Evolutionary conservation across 2,797 vertebrate genomes (phyloP).

Genomic region (Xenopus petersii): DNA sequence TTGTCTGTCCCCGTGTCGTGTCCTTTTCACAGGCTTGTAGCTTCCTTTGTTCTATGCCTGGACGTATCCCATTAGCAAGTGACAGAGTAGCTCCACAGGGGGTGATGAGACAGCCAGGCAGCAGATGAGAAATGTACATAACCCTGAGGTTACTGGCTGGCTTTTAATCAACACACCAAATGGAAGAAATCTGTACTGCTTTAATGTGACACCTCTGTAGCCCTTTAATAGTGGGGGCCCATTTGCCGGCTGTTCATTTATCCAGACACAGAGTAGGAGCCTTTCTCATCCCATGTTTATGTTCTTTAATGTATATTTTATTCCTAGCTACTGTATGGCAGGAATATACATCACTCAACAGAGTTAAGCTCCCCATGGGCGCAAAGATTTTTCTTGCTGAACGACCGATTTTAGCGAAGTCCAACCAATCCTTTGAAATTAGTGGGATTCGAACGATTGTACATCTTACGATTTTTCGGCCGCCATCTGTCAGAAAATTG

Average conservation of each 20-base stretch:
- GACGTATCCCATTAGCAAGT: conserved; percentile 18
- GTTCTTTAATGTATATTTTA: no score
- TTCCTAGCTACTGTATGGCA: no score
- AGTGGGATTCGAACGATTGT: no score
- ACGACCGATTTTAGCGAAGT: no score
- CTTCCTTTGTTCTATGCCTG: conserved; percentile 7
- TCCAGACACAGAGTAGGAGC: background rate
- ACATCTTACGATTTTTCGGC: no score
- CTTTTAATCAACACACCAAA: conserved; percentile 26
- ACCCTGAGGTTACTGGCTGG: conserved; percentile 3
- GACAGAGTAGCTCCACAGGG: background rate
- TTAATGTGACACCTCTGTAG: conserved; percentile 19
- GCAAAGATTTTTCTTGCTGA: no score
- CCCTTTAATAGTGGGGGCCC: background rate
- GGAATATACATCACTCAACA: no score
- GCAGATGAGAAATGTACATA: conserved; percentile 23
- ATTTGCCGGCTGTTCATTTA: conserved; percentile 7
- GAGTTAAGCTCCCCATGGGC: no score
- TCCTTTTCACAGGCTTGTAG: no score
- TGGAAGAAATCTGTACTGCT: conserved; percentile 6
- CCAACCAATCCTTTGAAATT: no score
- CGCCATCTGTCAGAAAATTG: no score
- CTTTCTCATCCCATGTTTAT: background rate
- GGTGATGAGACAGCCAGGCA: background rate
- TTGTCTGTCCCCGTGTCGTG: no score